A percentile compares a stretch with the other conserved stretches of the same genome.
These are phyloP conservation scores for Channa maculata DNA, from an alignment of 2,113 vertebrate genomes.

Conservation along the genomic window DNA sequence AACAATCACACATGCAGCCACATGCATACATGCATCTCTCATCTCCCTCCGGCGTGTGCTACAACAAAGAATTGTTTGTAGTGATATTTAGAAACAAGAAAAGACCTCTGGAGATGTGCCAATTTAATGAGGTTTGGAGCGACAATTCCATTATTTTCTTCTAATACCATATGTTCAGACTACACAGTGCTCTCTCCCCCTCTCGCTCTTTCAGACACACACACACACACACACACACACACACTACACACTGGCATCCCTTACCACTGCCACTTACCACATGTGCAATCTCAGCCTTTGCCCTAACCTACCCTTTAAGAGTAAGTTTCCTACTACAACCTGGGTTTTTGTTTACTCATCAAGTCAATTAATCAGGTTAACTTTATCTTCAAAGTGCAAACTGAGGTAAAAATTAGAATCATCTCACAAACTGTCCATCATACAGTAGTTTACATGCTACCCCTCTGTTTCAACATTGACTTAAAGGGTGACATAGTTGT, in stretches of 20 bases:
- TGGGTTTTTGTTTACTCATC: too few relatives aligned
- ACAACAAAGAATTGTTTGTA: constrained; percentile 16
- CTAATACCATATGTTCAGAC: constrained; percentile 44
- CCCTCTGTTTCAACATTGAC: too few relatives aligned
- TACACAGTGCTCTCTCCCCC: background rate
- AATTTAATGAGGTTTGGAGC: constrained; percentile 16
- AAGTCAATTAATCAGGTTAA: too few relatives aligned
- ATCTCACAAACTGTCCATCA: too few relatives aligned
- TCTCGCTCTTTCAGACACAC: background rate
- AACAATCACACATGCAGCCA: background rate
- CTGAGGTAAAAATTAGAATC: too few relatives aligned
- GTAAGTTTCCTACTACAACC: background rate
- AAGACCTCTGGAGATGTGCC: constrained; percentile 29
- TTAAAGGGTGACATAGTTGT: too few relatives aligned
- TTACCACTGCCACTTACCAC: background rate
- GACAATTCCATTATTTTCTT: constrained; percentile 43
- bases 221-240: background rate
- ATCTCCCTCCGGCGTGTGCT: constrained; percentile 15
- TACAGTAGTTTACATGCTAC: too few relatives aligned
- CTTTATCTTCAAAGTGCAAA: too few relatives aligned
- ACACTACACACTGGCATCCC: too few relatives aligned
- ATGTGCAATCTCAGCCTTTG: too few relatives aligned
- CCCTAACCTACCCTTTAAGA: background rate
- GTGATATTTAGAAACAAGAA: constrained; percentile 34
- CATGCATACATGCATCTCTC: background rate